phyloP scores from a whole-genome alignment of 2,888 invertebrate species.

The Lamproptera curius region DNA sequence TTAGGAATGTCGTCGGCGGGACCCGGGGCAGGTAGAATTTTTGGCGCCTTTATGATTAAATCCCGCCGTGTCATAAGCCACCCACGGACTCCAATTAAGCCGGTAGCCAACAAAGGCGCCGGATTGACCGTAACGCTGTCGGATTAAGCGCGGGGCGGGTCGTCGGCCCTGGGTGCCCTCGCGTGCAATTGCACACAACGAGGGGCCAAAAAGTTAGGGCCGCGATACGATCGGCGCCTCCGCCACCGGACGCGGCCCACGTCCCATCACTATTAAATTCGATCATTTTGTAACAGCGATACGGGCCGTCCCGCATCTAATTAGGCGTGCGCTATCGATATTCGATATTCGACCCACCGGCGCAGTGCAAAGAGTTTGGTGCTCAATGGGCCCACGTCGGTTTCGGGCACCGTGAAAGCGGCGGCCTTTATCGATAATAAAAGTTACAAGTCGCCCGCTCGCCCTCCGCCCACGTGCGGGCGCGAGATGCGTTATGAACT shows the following conservation, averaged over 20 bases:
- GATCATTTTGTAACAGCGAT: constrained; percentile 49
- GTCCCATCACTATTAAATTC: constrained; percentile 44
- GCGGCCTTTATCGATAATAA: constrained; percentile 49
- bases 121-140: constrained; percentile 67
- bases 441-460: no score
- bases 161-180: constrained; percentile 70
- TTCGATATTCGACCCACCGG: not conserved
- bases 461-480: constrained; percentile 29
- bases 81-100: constrained; percentile 73
- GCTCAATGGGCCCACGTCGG: constrained; percentile 24
- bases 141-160: constrained; percentile 66
- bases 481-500: constrained; percentile 55
- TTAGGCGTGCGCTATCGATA: not conserved
- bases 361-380: not conserved
- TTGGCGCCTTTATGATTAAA: constrained; percentile 75
- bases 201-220: constrained; percentile 72
- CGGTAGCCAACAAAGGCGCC: constrained; percentile 73
- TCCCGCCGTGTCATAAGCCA: constrained; percentile 75
- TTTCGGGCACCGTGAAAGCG: constrained; percentile 40
- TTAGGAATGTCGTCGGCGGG: constrained; percentile 67
- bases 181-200: constrained; percentile 72
- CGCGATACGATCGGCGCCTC: constrained; percentile 55
- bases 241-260: constrained; percentile 36
- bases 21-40: constrained; percentile 70
- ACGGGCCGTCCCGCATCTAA: no score